Conservation (phyloP, 2,888 invertebrate species). For the Pheosia gnoma region DNA sequence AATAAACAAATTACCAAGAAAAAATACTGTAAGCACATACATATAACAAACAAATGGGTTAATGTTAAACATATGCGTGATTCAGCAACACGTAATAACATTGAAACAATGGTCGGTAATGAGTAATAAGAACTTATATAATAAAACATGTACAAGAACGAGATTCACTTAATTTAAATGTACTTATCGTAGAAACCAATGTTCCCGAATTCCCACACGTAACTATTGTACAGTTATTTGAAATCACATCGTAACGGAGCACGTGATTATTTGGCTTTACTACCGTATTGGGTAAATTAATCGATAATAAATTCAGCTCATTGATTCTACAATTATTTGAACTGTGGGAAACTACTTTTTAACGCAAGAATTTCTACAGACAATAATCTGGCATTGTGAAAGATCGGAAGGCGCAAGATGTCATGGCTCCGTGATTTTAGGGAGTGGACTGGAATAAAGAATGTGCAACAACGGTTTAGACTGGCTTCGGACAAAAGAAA, state of each 20-base stretch:
- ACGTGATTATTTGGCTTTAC: not conserved
- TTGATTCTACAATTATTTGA: not conserved
- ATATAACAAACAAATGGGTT: too few species aligned
- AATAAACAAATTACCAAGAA: not conserved
- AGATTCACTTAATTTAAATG: not conserved
- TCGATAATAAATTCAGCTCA: not conserved
- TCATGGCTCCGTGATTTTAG: too few species aligned
- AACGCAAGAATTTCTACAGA: too few species aligned
- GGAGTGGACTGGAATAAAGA: too few species aligned
- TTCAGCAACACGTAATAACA: slow-evolving; percentile 15
- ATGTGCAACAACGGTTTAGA: too few species aligned
- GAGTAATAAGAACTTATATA: not conserved
- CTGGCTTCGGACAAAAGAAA: too few species aligned
- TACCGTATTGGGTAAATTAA: too few species aligned
- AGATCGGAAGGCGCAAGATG: too few species aligned
- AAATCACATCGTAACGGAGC: not conserved
- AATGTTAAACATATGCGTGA: slow-evolving; percentile 20
- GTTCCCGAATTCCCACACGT: slow-evolving; percentile 5
- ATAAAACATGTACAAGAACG: not conserved
- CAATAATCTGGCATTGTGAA: too few species aligned
- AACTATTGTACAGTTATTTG: not conserved
- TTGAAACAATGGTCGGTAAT: slow-evolving; percentile 5
- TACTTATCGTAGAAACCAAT: not conserved
- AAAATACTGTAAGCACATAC: slow-evolving; percentile 1
- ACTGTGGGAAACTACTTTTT: not conserved